A percentile compares a stretch with the other conserved stretches of the same genome.
phyloP scores from a whole-genome alignment of 2,113 vertebrate species.

The Macroglossus sobrinus region DNA sequence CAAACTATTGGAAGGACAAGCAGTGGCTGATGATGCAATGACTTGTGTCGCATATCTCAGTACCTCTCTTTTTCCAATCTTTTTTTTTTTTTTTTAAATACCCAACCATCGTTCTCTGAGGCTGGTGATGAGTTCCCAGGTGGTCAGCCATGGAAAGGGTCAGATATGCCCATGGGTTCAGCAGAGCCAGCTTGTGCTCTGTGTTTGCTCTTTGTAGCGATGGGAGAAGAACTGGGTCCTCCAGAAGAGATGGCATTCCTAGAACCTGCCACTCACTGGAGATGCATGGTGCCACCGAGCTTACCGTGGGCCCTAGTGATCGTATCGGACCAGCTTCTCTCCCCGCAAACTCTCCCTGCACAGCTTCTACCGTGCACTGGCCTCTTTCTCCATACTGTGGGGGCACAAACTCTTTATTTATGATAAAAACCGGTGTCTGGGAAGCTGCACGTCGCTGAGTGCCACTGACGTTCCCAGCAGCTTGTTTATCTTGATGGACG shows the following conservation, averaged over 20 bases:
- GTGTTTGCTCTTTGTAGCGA: slow-evolving; percentile 17
- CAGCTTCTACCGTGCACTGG: not conserved
- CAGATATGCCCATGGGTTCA: not conserved
- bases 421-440: not conserved
- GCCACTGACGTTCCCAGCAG: accelerated
- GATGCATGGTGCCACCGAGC: accelerated
- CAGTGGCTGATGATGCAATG: not conserved
- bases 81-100: not conserved
- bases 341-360: not conserved
- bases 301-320: not conserved
- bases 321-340: not conserved
- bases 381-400: not conserved
- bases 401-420: not conserved
- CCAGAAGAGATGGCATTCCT: not conserved
- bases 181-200: not conserved
- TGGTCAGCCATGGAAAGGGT: not conserved
- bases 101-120: not conserved
- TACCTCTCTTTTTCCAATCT: not conserved
- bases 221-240: not conserved
- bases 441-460: not conserved
- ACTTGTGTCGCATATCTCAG: not conserved
- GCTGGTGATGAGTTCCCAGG: not conserved
- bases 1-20: slow-evolving; percentile 32
- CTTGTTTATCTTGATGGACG: not conserved
- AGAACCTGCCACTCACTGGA: not conserved